Conservation (phyloP, 2,888 invertebrate genomes). For the Cyclophora albipunctata region DNA sequence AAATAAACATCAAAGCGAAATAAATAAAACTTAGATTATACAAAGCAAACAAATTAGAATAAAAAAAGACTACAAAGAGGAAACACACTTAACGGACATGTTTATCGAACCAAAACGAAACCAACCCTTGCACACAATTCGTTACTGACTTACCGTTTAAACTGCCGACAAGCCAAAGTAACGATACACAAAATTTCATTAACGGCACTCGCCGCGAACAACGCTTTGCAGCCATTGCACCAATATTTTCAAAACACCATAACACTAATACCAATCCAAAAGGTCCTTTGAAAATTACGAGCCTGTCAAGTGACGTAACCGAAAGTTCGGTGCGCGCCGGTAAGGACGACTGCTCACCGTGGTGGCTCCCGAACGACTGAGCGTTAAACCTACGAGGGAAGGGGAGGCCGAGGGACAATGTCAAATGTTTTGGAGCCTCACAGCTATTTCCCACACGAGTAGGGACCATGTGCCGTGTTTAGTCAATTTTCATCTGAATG, state of each 20-base stretch:
- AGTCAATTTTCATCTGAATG: conserved; percentile 59
- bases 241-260: conserved; percentile 57
- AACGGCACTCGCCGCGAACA: conserved; percentile 47
- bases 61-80: conserved; percentile 2
- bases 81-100: conserved; percentile 32
- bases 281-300: conserved; percentile 37
- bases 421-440: conserved; percentile 63
- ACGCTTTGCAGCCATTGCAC: conserved; percentile 61
- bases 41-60: too few relatives aligned
- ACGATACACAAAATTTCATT: conserved; percentile 48
- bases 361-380: conserved; percentile 51
- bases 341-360: conserved; percentile 37
- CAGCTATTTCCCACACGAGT: conserved; percentile 51
- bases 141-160: conserved; percentile 59
- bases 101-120: conserved; percentile 43
- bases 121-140: conserved; percentile 28
- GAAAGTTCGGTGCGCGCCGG: conserved; percentile 35
- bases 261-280: conserved; percentile 34
- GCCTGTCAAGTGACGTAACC: conserved; percentile 57
- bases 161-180: conserved; percentile 61
- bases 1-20: too few relatives aligned
- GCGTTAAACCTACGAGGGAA: conserved; percentile 37
- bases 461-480: conserved; percentile 59
- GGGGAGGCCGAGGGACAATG: conserved; percentile 41
- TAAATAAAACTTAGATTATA: too few relatives aligned